Base-by-base conservation (phyloP, 1,140 invertebrate genomes). In the Halictus rubicundus region DNA sequence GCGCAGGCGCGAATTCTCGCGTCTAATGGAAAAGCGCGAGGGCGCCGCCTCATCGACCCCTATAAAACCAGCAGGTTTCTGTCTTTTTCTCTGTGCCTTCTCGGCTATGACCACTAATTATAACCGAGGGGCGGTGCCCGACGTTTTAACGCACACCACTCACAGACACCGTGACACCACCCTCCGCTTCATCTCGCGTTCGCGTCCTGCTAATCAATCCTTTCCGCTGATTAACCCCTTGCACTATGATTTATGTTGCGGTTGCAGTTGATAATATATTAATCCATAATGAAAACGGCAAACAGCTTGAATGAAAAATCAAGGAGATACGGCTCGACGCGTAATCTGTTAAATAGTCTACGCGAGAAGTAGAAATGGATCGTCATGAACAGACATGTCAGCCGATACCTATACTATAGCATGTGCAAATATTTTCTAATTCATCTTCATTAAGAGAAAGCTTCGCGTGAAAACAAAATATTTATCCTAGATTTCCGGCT, bases 1-100 rank as follows among this genome's bases (percentile, higher is more conserved):
- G 89, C 89, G 89, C 89, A 89, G 83, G 84, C 88, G 89, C 89
- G 83, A 85, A 68, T 89, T 88, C 83, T 85, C 88, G 85, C 89
- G 68, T 57, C 75, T 68, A 66, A 66, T 60, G 64, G 81, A 63
- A 80, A 82, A 74, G 59, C 81, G 23, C 23, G 59, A 57, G 42
- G 68, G 65, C 68, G 63, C 64, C 49, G 74, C 73, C 73, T 77
- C 68, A 59, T 71, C 77, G 54, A 71, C 64, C 61, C 27, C 70
- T 49, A 21, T 39, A 49, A 73, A 72, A 65, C 70, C 12, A 25
- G 14, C 27, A 42, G 46, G 42, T 73, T 73, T 59, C 77, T 49
- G 12, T 52, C 70, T 73, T 79, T 73, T 61, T 65, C 39, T 73
- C 61, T 66, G 60, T 59, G 10, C 21, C 32, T 12, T 8, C 23